Evolutionary conservation across 2,888 invertebrate genomes (phyloP).

Genomic region (Heteromyza rotundicornis): DNA sequence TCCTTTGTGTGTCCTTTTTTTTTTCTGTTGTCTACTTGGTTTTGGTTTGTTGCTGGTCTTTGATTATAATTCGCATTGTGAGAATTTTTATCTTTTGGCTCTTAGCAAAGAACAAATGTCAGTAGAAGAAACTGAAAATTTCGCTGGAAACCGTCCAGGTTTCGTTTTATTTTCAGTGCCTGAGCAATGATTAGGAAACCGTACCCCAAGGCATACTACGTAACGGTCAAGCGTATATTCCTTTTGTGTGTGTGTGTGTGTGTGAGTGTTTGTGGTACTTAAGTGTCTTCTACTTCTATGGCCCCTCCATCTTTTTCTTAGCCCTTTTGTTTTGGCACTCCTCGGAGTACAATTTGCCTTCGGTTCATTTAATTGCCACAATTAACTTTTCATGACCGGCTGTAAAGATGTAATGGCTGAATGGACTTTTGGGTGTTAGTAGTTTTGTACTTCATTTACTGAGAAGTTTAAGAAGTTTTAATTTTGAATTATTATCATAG

Average conservation of each 20-base stretch:
- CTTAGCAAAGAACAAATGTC: too few species aligned
- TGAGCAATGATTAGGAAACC: conserved; percentile 9
- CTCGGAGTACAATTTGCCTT: neutral
- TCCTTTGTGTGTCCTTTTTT: conserved; percentile 2
- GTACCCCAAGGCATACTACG: conserved; percentile 20
- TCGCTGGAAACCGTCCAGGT: too few species aligned
- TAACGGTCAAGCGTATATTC: conserved; percentile 17
- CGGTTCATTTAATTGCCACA: conserved; percentile 20
- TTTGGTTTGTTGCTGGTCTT: too few species aligned
- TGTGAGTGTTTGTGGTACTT: conserved; percentile 4
- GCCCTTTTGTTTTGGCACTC: neutral
- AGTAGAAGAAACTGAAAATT: too few species aligned
- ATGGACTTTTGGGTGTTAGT: too few species aligned
- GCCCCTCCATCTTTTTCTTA: neutral
- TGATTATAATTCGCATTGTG: neutral
- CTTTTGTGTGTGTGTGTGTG: neutral
- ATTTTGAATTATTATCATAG: too few species aligned
- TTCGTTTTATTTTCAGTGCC: conserved; percentile 11
- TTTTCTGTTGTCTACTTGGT: too few species aligned
- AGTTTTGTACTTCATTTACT: too few species aligned
- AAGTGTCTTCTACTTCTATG: conserved; percentile 5
- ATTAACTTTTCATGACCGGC: conserved; percentile 19
- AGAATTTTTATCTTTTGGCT: too few species aligned
- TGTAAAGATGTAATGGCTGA: too few species aligned
- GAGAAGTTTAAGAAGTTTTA: too few species aligned